phyloP scores from a whole-genome alignment of 2,797 vertebrate genomes.

The Chiroxiphia lanceolata region DNA sequence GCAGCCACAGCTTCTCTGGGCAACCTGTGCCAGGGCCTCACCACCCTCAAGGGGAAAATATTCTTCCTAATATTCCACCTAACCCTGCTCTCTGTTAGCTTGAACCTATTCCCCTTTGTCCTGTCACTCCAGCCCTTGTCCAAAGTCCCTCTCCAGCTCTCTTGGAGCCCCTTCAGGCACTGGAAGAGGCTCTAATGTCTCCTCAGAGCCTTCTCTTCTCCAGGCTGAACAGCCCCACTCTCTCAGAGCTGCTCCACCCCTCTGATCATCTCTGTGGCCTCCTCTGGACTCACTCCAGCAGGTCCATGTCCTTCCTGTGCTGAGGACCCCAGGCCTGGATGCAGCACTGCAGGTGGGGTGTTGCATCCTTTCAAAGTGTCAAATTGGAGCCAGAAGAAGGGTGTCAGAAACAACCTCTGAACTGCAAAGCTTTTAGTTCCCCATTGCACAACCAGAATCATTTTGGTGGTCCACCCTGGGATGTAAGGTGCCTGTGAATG shows the following conservation, averaged over 20 bases:
- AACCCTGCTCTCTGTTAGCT: not conserved
- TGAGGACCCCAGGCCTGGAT: not conserved
- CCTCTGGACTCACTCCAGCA: not conserved
- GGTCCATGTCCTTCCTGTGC: not conserved
- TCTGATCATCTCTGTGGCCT: not conserved
- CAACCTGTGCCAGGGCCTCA: rapidly evolving
- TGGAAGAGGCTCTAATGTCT: not conserved
- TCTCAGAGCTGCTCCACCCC: not conserved
- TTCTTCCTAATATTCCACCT: not conserved
- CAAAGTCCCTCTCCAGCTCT: not conserved
- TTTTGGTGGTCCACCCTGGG: not conserved
- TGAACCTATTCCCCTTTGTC: not conserved
- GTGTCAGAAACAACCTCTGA: not conserved
- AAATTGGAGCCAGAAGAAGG: not conserved
- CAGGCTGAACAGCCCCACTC: not conserved
- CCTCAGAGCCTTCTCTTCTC: not conserved
- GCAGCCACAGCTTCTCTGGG: not conserved
- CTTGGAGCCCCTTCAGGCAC: not conserved
- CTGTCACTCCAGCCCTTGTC: not conserved
- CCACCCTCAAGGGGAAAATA: rapidly evolving
- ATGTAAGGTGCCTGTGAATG: not conserved
- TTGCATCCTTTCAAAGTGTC: not conserved
- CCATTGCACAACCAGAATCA: not conserved
- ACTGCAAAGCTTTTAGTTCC: not conserved
- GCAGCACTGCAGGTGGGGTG: not conserved